Evolutionary conservation across 2,113 vertebrate genomes (phyloP), one percentile per base, ranked within the genome.

Genomic region (Nasalis larvatus): DNA sequence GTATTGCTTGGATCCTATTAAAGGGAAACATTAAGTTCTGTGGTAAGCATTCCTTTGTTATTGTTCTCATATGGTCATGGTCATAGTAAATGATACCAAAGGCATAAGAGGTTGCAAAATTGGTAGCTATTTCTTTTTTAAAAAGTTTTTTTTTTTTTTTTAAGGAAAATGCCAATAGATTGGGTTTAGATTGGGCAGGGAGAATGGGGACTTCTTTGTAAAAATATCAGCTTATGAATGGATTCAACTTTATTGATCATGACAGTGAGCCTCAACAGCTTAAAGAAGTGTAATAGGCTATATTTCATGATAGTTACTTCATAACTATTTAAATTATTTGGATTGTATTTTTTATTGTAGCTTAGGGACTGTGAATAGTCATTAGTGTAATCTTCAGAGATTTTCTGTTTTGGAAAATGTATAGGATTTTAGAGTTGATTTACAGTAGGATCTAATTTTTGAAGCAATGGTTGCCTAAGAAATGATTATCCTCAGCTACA

Each of bases 371-470:
- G 32, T 32, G 52, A 92, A 23, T 95, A 81, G 45, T 86, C 77
- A 58, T 90, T 80, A 80, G 60, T 94, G 13, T 58, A 63, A 58
- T 63, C n/a, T 82, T 81, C 30, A 27, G 68, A 95, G 23, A 60
- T 93, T 89, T 89, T 92, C 47, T 95, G n/a, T 56, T 95, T 89
- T 83, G 60, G n/a, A 74, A 96, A 93, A 78, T 91, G 54, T n/a
- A 20, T 81, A 63, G 74, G 21, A 7, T 94, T 86, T 96, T 82
- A 96, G 27, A n/a, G 10, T 88, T 94, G 49, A 83, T 89, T 89
- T 89, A 68, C 0, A 73, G 27, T 45, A 52, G 37, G 42, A 49
- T 12, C 85, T 94, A 87, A 40, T 60, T 95, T 96, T 98, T 94
- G 56, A 93, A 69, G 86, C n/a, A 91, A 40, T 54, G 54, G 4